These are phyloP conservation scores for Pterobdella sp. DNA, from an alignment of 2,888 invertebrate genomes.

Conservation along the genomic window DNA sequence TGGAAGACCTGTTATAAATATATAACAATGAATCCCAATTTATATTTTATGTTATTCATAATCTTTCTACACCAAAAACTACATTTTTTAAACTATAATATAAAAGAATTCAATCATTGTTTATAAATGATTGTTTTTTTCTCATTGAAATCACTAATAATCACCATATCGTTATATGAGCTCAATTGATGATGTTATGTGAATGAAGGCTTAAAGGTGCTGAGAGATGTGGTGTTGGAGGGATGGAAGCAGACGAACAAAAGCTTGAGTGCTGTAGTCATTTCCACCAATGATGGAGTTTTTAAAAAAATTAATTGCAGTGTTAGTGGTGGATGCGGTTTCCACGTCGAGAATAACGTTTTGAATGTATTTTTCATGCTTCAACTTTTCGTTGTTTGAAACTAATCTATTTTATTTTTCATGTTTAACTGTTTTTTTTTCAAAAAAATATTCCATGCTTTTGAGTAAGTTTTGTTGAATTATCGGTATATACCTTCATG, in stretches of 20 bases:
- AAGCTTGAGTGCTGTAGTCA: background rate
- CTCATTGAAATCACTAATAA: too few species aligned
- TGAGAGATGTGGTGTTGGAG: constrained; percentile 44
- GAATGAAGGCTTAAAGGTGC: constrained; percentile 42
- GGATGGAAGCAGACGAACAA: constrained; percentile 42
- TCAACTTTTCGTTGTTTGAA: background rate
- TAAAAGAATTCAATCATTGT: too few species aligned
- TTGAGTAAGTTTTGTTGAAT: background rate
- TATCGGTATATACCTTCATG: background rate
- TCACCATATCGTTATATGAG: too few species aligned
- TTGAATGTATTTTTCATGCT: background rate
- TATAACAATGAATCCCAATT: too few species aligned
- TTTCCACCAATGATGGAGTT: background rate
- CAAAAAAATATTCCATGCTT: background rate
- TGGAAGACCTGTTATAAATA: too few species aligned
- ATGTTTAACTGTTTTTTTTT: background rate
- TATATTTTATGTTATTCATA: too few species aligned
- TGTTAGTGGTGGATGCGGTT: constrained; percentile 10
- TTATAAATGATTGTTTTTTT: too few species aligned
- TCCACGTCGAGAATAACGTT: too few species aligned
- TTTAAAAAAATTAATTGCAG: background rate
- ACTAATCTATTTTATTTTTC: background rate
- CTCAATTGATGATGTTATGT: too few species aligned
- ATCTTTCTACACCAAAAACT: too few species aligned
- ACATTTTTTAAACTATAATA: too few species aligned